Percentiles rank a stretch among this genome's conserved stretches.
phyloP scores from a whole-genome alignment of 2,797 vertebrate species.

The Fringilla coelebs region DNA sequence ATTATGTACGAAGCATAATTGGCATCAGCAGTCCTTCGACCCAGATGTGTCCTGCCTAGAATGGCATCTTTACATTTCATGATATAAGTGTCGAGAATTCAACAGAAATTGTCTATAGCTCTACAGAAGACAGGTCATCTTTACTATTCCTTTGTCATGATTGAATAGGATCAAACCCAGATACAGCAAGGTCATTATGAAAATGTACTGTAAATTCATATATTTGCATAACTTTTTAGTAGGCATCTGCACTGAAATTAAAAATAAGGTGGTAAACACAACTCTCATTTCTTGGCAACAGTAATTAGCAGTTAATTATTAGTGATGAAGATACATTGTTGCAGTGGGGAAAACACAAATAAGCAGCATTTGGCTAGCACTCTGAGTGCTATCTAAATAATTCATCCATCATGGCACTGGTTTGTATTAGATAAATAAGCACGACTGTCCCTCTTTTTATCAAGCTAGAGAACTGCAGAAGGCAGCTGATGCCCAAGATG shows the following conservation, averaged over 20 bases:
- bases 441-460: conserved; percentile 2
- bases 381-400: conserved; percentile 10
- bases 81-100: neutral
- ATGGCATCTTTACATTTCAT: neutral
- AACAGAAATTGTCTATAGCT: neutral
- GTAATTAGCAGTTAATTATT: conserved; percentile 59
- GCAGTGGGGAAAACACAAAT: conserved; percentile 41
- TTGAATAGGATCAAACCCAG: conserved; percentile 10
- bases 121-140: conserved; percentile 11
- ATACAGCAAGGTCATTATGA: neutral
- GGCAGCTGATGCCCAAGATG: conserved; percentile 31
- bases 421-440: conserved; percentile 24
- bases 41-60: neutral
- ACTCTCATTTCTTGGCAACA: neutral
- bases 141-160: conserved; percentile 7
- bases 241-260: conserved; percentile 25
- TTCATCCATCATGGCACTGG: conserved; percentile 19
- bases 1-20: conserved; percentile 67
- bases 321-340: conserved; percentile 50
- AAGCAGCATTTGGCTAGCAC: conserved; percentile 36
- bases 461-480: conserved; percentile 5
- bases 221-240: conserved; percentile 36
- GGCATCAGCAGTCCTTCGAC: conserved; percentile 38
- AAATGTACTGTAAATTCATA: conserved; percentile 36
- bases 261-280: neutral